A percentile compares a stretch with the other conserved stretches of the same genome.
Evolutionary conservation across 2,113 vertebrate genomes (phyloP).

Genomic region (Rhombomys opimus): DNA sequence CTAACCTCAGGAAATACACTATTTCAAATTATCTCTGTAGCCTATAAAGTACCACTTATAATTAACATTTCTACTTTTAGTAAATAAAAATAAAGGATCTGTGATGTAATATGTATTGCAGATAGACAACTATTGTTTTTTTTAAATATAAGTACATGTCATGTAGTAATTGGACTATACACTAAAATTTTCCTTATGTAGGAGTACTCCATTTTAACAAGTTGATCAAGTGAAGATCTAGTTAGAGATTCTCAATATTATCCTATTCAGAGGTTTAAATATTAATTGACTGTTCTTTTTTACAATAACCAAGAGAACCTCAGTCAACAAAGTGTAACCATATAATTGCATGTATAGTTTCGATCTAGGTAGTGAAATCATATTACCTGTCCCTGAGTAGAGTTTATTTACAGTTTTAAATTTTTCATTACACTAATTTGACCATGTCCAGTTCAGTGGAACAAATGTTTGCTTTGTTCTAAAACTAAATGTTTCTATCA

Average conservation of each 20-base stretch:
- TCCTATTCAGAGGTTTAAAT: neutral
- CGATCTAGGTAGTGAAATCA: conserved; percentile 6
- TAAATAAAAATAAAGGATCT: conserved; percentile 7
- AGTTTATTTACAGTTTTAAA: neutral
- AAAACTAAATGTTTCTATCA: conserved; percentile 29
- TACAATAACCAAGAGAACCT: neutral
- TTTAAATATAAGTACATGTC: neutral
- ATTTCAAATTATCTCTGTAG: conserved; percentile 41
- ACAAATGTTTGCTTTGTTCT: conserved; percentile 19
- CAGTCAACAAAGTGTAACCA: neutral
- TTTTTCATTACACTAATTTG: conserved; percentile 46
- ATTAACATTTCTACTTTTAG: conserved; percentile 10
- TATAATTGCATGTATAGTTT: neutral
- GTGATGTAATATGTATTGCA: neutral
- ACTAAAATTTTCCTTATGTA: neutral
- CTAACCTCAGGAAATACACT: conserved; percentile 42
- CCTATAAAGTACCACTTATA: neutral
- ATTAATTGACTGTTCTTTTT: neutral
- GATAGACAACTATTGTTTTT: neutral
- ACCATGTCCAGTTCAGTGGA: neutral
- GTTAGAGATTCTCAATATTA: neutral
- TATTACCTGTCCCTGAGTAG: neutral
- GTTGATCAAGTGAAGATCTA: conserved; percentile 1
- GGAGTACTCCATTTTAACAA: neutral
- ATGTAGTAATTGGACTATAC: neutral